Evolutionary conservation across 2,888 invertebrate species (phyloP).

Genomic region (Drosophila mimetica): DNA sequence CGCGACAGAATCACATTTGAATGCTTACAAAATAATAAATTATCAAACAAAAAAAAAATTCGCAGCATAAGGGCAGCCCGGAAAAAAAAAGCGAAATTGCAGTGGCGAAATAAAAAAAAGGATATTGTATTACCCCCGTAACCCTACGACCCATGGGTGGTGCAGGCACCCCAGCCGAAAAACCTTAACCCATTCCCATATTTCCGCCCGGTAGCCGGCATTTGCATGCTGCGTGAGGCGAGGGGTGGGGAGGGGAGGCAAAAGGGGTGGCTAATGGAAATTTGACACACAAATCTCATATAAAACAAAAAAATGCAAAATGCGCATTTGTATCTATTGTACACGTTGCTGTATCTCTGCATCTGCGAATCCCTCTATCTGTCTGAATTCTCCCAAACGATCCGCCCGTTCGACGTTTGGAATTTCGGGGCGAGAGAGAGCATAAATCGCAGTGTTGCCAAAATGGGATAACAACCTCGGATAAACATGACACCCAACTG

Average conservation of each 20-base stretch:
- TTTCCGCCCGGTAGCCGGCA: conserved; percentile 48
- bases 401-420: conserved; percentile 63
- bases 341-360: conserved; percentile 12
- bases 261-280: conserved; percentile 79
- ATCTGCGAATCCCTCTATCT: conserved; percentile 55
- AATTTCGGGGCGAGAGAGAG: conserved; percentile 43
- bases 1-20: conserved; percentile 78
- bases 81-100: conserved; percentile 51
- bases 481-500: conserved; percentile 85
- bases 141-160: conserved; percentile 19
- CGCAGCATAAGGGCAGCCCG: conserved; percentile 61
- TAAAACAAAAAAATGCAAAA: conserved; percentile 73
- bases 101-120: conserved; percentile 46
- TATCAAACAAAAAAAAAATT: conserved; percentile 81
- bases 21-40: conserved; percentile 84
- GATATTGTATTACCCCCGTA: conserved; percentile 79
- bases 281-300: conserved; percentile 80
- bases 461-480: conserved; percentile 83
- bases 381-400: conserved; percentile 26
- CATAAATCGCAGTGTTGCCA: conserved; percentile 83
- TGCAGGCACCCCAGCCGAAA: conserved; percentile 47
- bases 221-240: conserved; percentile 68
- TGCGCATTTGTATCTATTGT: conserved; percentile 75
- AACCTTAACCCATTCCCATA: conserved; percentile 48
- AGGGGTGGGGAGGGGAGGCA: conserved; percentile 43